phyloP scores from a whole-genome alignment of 2,113 vertebrate species.

The Tringa solitaria region DNA sequence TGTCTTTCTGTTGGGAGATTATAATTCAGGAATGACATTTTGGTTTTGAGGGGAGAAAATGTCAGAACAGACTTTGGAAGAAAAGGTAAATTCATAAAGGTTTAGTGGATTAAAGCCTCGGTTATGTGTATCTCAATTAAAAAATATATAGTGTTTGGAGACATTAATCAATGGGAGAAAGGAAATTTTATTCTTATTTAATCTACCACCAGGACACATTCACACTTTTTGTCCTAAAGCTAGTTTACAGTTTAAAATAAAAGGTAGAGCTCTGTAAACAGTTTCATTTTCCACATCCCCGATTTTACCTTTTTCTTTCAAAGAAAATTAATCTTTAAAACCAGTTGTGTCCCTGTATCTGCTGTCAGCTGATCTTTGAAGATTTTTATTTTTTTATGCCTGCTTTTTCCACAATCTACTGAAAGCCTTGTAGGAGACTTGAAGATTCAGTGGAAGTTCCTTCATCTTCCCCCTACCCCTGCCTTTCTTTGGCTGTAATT shows the following conservation, averaged over 20 bases:
- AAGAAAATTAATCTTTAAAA: not conserved
- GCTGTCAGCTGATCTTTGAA: not conserved
- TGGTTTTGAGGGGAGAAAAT: constrained; percentile 7
- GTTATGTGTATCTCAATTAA: not conserved
- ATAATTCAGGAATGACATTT: constrained; percentile 40
- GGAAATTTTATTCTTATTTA: not conserved
- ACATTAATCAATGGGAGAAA: not conserved
- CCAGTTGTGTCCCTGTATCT: not conserved
- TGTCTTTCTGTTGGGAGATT: constrained; percentile 19
- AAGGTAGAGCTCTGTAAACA: not conserved
- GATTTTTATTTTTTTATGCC: not conserved
- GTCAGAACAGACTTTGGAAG: constrained; percentile 1
- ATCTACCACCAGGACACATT: not conserved
- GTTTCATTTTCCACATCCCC: not conserved
- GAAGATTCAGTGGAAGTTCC: not conserved
- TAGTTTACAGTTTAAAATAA: not conserved
- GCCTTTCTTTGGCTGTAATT: not conserved
- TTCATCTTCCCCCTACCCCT: not conserved
- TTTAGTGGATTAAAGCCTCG: not conserved
- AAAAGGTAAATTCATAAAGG: constrained; percentile 11
- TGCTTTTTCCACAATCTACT: not conserved
- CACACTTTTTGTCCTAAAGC: not conserved
- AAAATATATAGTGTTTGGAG: not conserved
- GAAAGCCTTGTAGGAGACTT: not conserved
- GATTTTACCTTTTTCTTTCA: not conserved